Conservation (phyloP, 2,888 invertebrate species). For the Nephrocerus scutellatus region DNA sequence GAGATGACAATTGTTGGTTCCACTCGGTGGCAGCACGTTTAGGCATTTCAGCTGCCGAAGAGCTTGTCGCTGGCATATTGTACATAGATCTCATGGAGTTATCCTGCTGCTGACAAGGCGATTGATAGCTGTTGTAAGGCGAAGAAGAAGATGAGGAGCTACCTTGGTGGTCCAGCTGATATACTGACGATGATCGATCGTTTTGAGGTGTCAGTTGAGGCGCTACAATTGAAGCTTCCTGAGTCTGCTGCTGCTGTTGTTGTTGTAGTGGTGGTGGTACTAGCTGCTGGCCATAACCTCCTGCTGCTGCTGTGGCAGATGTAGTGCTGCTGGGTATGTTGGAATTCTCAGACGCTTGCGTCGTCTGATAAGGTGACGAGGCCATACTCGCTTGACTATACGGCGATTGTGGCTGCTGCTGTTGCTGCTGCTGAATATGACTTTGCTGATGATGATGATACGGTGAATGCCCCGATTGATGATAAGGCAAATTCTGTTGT, state of each 20-base stretch:
- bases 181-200: constrained; percentile 13
- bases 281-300: constrained; percentile 37
- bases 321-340: too few species aligned
- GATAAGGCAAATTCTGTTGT: constrained; percentile 48
- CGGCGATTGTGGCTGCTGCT: constrained; percentile 23
- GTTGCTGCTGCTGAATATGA: constrained; percentile 19
- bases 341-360: too few species aligned
- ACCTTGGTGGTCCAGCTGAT: too few species aligned
- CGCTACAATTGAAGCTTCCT: constrained; percentile 11
- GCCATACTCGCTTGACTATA: constrained; percentile 33
- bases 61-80: constrained; percentile 31
- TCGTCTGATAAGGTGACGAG: constrained; percentile 13
- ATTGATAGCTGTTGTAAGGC: constrained; percentile 26
- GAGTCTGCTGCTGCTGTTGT: constrained; percentile 39
- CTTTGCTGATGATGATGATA: constrained; percentile 41
- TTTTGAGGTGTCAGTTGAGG: constrained; percentile 12
- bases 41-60: too few species aligned
- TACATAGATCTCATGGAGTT: constrained; percentile 29
- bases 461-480: constrained; percentile 49
- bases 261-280: constrained; percentile 36
- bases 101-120: constrained; percentile 23
- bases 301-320: constrained; percentile 40
- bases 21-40: too few species aligned
- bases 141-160: too few species aligned
- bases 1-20: too few species aligned